These are phyloP conservation scores for Epicampocera succincta DNA, from an alignment of 2,888 invertebrate species.

Conservation along the genomic window DNA sequence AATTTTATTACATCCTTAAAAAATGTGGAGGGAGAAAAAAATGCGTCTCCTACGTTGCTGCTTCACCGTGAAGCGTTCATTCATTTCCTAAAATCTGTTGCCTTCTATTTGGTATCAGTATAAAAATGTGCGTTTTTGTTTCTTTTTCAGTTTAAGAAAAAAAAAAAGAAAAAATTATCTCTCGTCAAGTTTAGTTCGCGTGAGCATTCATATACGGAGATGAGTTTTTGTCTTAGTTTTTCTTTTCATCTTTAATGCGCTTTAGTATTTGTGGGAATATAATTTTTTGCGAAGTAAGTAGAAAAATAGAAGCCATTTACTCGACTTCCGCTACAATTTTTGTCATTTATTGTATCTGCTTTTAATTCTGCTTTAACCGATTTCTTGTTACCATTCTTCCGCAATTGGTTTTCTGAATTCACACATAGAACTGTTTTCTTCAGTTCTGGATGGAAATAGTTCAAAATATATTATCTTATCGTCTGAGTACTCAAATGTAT, in stretches of 20 bases:
- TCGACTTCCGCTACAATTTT: constrained; percentile 53
- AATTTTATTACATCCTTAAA: constrained; percentile 62
- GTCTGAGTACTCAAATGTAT: too few species aligned
- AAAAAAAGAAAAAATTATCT: background rate
- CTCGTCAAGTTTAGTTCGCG: constrained; percentile 19
- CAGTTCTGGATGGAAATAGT: background rate
- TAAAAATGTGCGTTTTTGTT: constrained; percentile 38
- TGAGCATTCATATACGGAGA: constrained; percentile 19
- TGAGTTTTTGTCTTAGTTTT: background rate
- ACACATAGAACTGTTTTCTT: background rate
- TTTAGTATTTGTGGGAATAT: background rate
- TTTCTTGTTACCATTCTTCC: constrained; percentile 51
- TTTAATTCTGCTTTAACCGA: constrained; percentile 56
- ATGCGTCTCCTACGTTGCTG: constrained; percentile 26
- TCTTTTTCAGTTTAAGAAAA: constrained; percentile 18
- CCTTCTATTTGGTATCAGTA: constrained; percentile 21
- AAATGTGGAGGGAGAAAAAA: constrained; percentile 2
- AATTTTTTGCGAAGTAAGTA: constrained; percentile 30
- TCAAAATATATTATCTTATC: too few species aligned
- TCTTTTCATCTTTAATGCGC: constrained; percentile 3
- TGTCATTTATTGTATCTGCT: constrained; percentile 43
- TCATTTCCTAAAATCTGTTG: constrained; percentile 13
- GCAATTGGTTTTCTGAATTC: background rate
- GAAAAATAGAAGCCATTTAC: constrained; percentile 62
- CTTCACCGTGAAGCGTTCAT: constrained; percentile 4